phyloP scores from a whole-genome alignment of 2,113 vertebrate genomes.

The Sceloporus undulatus region DNA sequence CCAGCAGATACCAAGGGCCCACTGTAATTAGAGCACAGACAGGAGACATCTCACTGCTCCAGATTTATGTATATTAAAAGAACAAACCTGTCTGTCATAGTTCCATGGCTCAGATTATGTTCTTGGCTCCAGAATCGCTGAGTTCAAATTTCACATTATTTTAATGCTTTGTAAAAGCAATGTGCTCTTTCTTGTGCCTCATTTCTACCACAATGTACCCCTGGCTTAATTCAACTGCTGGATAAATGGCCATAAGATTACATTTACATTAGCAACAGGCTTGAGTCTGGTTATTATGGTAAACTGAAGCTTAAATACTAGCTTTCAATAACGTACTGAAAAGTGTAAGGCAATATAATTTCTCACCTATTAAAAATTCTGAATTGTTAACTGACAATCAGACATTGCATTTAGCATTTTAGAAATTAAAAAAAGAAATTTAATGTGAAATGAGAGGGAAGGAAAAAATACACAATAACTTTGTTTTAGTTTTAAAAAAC shows the following conservation, averaged over 20 bases:
- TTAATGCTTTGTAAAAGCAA: neutral
- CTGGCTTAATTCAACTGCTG: conserved; percentile 31
- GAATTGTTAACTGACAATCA: too few relatives aligned
- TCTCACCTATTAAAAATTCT: too few relatives aligned
- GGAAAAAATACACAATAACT: too few relatives aligned
- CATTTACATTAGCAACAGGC: neutral
- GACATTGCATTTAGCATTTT: too few relatives aligned
- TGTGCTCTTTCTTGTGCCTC: neutral
- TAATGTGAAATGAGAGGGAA: too few relatives aligned
- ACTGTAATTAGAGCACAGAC: too few relatives aligned
- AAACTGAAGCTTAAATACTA: neutral
- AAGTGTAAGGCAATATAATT: too few relatives aligned
- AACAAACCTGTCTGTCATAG: neutral
- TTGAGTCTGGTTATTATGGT: neutral
- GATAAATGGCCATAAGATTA: conserved; percentile 20
- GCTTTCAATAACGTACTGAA: neutral
- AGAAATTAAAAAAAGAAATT: too few relatives aligned
- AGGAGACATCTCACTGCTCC: neutral
- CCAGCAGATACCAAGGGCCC: too few relatives aligned
- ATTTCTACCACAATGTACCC: conserved; percentile 17
- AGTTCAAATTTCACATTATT: neutral
- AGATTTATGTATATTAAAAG: neutral
- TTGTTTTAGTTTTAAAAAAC: too few relatives aligned
- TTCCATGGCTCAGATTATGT: neutral
- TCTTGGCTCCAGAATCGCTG: neutral